phyloP scores from a whole-genome alignment of 2,113 vertebrate genomes.

The Henicopernis longicauda region DNA sequence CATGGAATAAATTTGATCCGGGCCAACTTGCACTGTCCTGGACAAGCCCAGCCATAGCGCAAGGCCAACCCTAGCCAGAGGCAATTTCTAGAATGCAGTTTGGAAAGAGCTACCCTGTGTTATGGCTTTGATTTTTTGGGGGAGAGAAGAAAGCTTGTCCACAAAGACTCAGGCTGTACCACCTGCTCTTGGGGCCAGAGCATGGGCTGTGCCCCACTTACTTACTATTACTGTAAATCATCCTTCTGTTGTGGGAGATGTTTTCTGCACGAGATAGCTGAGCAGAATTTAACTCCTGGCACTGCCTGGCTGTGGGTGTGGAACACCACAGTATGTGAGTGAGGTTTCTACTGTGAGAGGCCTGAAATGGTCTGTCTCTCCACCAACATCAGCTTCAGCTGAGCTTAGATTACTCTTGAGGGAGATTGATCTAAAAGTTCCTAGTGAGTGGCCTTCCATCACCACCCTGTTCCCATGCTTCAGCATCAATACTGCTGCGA shows the following conservation, averaged over 20 bases:
- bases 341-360: not conserved
- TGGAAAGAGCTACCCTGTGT: not conserved
- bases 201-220: not conserved
- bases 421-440: not conserved
- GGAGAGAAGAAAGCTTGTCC: not conserved
- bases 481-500: not conserved
- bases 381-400: not conserved
- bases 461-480: rapidly evolving
- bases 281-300: not conserved
- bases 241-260: not conserved
- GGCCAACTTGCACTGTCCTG: not conserved
- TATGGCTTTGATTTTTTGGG: not conserved
- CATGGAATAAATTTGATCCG: not conserved
- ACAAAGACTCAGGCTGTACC: not conserved
- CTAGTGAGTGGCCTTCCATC: not conserved
- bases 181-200: not conserved
- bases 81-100: too few relatives aligned
- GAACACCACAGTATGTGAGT: not conserved
- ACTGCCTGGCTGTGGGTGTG: not conserved
- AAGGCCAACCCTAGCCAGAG: not conserved
- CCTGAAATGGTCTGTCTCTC: not conserved
- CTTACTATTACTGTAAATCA: not conserved
- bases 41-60: not conserved
- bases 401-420: not conserved
- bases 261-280: not conserved